Base-by-base conservation (phyloP, 2,888 invertebrate genomes). In the Hypena proboscidalis region DNA sequence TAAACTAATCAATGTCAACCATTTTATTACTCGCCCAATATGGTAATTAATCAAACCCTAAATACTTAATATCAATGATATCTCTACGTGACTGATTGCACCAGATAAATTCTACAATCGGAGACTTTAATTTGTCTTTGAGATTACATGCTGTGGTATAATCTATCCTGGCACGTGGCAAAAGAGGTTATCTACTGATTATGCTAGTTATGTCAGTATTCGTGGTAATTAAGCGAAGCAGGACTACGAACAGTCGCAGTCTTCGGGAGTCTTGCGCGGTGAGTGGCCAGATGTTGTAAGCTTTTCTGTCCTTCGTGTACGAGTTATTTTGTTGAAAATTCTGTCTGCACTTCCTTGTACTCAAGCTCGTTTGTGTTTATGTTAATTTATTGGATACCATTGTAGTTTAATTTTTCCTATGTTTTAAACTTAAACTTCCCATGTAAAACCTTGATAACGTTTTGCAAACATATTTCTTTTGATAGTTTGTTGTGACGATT, bases 21-120 rank as follows among this genome's bases (percentile, higher is more conserved):
- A 37, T 40, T 42, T 19, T 15, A 17, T 31, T 41, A 52, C 36
- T 33, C 44, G 56, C 26, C n/a, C 6, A 46, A 52, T 51, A 20
- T 11, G 14, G 17, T 49, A 50, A 53, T 57, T 64, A 64, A 43
- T 60, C 41, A 29, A 37, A 33, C 25, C n/a, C 38, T 42, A 58
- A 58, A 57, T 48, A 52, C 13, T 26, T 17, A 9, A 71, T 80
- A 81, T 80, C 78, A 21, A 17, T 31, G 15, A 77, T 77, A 81
- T 81, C 81, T 64, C 37, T 82, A 83, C 82, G 82, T 83, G 82
- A 83, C 81, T 32, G 33, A 51, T 33, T 31, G 40, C 77, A 79
- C 73, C 73, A 63, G 75, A 78, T 58, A 27, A 5, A 4, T 7
- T 10, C n/a, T 17, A 32, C 19, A 8, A 15, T 29, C 9, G 14